Base-by-base conservation (phyloP, 2,888 invertebrate genomes). In the Pecten maximus region DNA sequence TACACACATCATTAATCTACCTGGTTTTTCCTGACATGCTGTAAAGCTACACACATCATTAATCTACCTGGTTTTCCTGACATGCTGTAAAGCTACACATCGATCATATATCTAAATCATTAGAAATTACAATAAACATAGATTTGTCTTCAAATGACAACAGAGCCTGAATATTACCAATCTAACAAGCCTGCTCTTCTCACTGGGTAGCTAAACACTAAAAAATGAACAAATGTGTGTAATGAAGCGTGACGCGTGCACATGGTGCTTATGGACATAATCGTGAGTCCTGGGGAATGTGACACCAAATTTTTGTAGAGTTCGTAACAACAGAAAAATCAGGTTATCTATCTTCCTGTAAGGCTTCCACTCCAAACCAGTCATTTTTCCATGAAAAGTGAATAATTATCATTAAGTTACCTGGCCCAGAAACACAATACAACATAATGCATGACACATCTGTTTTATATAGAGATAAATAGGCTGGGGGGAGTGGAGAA, bases 151-250 rank as follows among this genome's bases (percentile, higher is more conserved):
- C 74, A 74, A 74, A 74, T 74, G 74, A 35, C 35, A 74, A 74
- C 54, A 74, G 28, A 74, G 35, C 35, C 10, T 15, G 28, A 35
- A 35, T 74, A 74, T 74, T 74, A 74, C 74, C 28, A 35, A 74
- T 74, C 74, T 74, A 74, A 74, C 74, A 74, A 74, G 74, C 28
- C 35, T 74, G 74, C 74, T 74, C 74, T 35, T 74, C 74, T 3
- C 35, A 74, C 74, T 35, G 35, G 74, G 74, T 74, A 35, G 74
- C 74, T 35, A 74, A 74, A 28, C 35, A 74, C 35, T 10, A 23
- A 12, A 28, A 74, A 74, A 35, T 74, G 74, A 35, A 74, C 35
- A 23, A 74, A 74, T 23, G 12, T n/a, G 16, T 35, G 35, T 35
- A 74, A 74, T 74, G 74, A 74, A 74, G 74, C 74, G 10, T 74